phyloP scores from a whole-genome alignment of 1,140 invertebrate species.

The Bombus superbus region DNA sequence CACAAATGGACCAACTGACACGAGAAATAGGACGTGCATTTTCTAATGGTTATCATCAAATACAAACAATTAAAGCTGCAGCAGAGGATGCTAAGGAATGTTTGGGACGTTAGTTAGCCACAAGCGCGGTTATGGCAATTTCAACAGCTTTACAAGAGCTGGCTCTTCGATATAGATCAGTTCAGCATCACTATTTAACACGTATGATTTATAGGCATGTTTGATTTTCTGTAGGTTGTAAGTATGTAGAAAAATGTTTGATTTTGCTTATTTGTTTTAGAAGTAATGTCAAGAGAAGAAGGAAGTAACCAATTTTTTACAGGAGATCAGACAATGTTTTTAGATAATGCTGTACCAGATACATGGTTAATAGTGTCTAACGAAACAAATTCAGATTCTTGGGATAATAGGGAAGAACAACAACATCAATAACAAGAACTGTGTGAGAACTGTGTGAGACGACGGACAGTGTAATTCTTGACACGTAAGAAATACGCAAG shows the following conservation, averaged over 20 bases:
- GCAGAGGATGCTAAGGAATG: constrained; percentile 72
- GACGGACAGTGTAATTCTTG: too few relatives aligned
- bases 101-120: constrained; percentile 89
- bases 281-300: constrained; percentile 94
- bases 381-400: constrained; percentile 67
- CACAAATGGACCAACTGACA: constrained; percentile 92
- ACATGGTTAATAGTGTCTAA: constrained; percentile 73
- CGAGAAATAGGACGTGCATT: constrained; percentile 95
- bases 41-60: constrained; percentile 90
- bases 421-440: constrained; percentile 55
- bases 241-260: background rate
- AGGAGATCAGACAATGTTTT: constrained; percentile 73
- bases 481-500: too few relatives aligned
- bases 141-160: constrained; percentile 93
- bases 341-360: constrained; percentile 70
- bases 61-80: constrained; percentile 89
- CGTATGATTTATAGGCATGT: constrained; percentile 71
- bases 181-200: constrained; percentile 93
- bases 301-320: constrained; percentile 93
- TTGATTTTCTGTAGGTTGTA: background rate
- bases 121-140: constrained; percentile 92
- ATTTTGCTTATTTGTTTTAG: constrained; percentile 75
- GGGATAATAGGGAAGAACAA: constrained; percentile 65
- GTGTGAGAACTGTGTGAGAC: too few relatives aligned
- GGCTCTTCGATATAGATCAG: constrained; percentile 90